Evolutionary conservation across 1,140 invertebrate species (phyloP).

Genomic region (Pogonomyrmex barbatus): DNA sequence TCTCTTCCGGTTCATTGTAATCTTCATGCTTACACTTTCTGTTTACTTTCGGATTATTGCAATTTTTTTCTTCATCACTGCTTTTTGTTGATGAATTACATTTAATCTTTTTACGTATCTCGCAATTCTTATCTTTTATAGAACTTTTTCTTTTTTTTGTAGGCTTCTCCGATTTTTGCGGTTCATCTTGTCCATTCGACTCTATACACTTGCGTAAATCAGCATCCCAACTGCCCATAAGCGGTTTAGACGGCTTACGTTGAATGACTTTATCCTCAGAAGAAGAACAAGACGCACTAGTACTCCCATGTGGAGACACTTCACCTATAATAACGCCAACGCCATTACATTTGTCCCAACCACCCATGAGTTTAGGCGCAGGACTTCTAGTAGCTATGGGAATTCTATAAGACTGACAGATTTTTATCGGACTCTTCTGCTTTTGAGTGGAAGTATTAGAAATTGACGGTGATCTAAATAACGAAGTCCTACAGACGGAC

Average conservation of each 20-base stretch:
- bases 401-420: constrained; percentile 63
- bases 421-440: constrained; percentile 64
- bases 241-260: neutral
- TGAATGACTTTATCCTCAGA: constrained; percentile 2
- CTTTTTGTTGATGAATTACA: constrained; percentile 1
- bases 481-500: constrained; percentile 75
- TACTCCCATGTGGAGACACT: constrained; percentile 66
- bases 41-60: neutral
- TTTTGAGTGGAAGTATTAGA: constrained; percentile 41
- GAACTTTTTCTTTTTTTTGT: constrained; percentile 8
- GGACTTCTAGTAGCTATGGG: constrained; percentile 82
- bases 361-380: constrained; percentile 80
- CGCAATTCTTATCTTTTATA: neutral
- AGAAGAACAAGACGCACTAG: constrained; percentile 45
- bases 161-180: neutral
- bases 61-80: neutral
- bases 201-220: constrained; percentile 78
- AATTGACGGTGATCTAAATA: constrained; percentile 82
- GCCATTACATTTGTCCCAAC: constrained; percentile 83
- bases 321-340: constrained; percentile 81
- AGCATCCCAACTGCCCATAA: constrained; percentile 80
- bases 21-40: neutral
- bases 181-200: constrained; percentile 23
- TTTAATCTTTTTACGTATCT: constrained; percentile 9
- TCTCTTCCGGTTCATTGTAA: neutral